Percentiles rank a stretch among this genome's conserved stretches.
Evolutionary conservation across 1,140 invertebrate genomes (phyloP).

Genomic region (Diplogasteroides magnus): DNA sequence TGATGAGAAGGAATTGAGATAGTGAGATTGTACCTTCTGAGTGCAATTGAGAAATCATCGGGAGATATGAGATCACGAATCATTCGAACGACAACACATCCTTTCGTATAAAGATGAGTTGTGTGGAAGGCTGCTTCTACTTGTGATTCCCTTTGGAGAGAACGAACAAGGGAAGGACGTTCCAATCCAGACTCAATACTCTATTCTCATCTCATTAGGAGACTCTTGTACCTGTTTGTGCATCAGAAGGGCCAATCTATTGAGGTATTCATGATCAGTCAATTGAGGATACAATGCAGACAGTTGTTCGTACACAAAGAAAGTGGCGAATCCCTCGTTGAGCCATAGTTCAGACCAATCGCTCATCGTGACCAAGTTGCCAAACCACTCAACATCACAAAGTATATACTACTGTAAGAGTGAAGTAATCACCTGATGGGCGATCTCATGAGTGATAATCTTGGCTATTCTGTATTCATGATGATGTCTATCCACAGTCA

Average conservation of each 20-base stretch:
- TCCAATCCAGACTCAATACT: conserved; percentile 22
- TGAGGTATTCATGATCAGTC: conserved; percentile 44
- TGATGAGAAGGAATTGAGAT: no score
- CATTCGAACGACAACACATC: conserved; percentile 46
- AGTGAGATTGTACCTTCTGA: conserved; percentile 32
- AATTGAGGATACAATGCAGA: conserved; percentile 41
- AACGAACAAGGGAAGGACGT: conserved; percentile 25
- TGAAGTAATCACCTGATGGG: conserved; percentile 21
- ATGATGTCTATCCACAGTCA: conserved; percentile 45
- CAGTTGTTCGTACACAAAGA: conserved; percentile 53
- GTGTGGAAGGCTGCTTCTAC: conserved; percentile 45
- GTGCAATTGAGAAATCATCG: conserved; percentile 37
- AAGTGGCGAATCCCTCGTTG: conserved; percentile 60
- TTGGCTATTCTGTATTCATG: conserved; percentile 50
- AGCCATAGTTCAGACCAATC: conserved; percentile 61
- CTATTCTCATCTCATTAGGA: neutral
- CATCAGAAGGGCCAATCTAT: conserved; percentile 33
- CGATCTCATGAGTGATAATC: conserved; percentile 48
- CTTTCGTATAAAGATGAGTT: conserved; percentile 49
- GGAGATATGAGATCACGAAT: conserved; percentile 42
- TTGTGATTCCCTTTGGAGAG: conserved; percentile 23
- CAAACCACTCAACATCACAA: conserved; percentile 57
- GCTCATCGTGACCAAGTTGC: conserved; percentile 60
- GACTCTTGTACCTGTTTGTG: conserved; percentile 27
- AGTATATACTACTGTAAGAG: conserved; percentile 1